Evolutionary conservation across 2,888 invertebrate species (phyloP).

Genomic region (Drymonia ruficornis): DNA sequence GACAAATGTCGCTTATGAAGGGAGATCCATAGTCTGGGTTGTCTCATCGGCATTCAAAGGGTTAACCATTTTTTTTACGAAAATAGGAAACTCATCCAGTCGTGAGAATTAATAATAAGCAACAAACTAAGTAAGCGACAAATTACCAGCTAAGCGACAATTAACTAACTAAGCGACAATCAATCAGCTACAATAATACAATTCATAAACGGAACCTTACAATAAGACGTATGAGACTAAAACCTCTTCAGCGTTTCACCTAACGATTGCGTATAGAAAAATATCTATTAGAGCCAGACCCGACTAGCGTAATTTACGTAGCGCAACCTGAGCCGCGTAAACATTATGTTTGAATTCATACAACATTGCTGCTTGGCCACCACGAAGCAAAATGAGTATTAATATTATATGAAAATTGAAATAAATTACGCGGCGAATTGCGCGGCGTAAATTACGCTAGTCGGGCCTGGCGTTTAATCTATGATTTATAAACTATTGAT

Average conservation of each 20-base stretch:
- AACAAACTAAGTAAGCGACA: background rate
- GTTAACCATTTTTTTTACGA: conserved; percentile 3
- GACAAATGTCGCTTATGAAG: no score
- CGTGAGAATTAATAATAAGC: conserved; percentile 14
- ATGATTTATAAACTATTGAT: conserved; percentile 54
- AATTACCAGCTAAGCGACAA: conserved; percentile 11
- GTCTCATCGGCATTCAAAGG: background rate
- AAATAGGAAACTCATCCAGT: conserved; percentile 21
- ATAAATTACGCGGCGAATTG: no score
- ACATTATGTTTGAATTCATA: no score
- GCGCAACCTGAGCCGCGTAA: no score
- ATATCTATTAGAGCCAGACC: conserved; percentile 49
- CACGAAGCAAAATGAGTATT: no score
- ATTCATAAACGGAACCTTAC: conserved; percentile 40
- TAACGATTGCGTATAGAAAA: conserved; percentile 62
- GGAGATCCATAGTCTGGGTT: background rate
- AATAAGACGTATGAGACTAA: conserved; percentile 50
- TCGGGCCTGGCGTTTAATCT: conserved; percentile 1
- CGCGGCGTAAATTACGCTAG: no score
- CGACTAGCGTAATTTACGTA: no score
- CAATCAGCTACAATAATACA: conserved; percentile 5
- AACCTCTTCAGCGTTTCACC: conserved; percentile 66
- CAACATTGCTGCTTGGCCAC: no score
- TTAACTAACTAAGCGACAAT: background rate
- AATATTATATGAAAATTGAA: no score